Base-by-base conservation (phyloP, 1,140 invertebrate genomes). In the Drosophila prosaltans region DNA sequence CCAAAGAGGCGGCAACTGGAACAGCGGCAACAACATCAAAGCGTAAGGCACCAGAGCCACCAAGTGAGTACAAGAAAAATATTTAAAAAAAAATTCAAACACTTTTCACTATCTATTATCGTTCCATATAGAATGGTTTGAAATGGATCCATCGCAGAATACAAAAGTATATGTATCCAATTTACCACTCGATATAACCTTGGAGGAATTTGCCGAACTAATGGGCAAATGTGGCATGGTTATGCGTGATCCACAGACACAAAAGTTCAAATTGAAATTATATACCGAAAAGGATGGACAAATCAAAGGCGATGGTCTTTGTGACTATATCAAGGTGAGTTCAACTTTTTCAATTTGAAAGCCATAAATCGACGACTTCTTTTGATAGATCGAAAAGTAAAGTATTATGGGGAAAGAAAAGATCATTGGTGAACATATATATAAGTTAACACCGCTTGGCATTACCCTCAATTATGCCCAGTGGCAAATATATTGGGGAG, bases 201-300 rank as follows among this genome's bases (percentile, higher is more conserved):
- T 99, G 88, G 95, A 98, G 71, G 96, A 97, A 91, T 96, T 98
- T 93, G 94, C 96, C 7, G 96, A 98, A 90, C 92, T 99, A 9
- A 99, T 99, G 96, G 95, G 95, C 77, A 99, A 99, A 93, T 99
- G 97, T 94, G 99, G 99, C n/a, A 93, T 99, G 24, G 95, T 99
- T 16, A 97, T 98, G 94, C 95, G 96, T 77, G 98, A 99, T 93
- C 94, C 96, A 0, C 94, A 94, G 39, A 95, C 94, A 3, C 95
- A 96, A 67, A 96, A 97, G 91, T 97, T 97, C 88, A 99, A 99
- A 93, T 93, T 99, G 0, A 99, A 99, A 93, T 91, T 99, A 8
- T 99, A 99, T 92, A 95, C 94, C 78, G 97, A 99, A 88, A 92
- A 94, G 48, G 94, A 96, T 84, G 96, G 97, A 2, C 94, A 96